Evolutionary conservation across 2,113 vertebrate genomes (phyloP), one percentile per base, ranked within the genome.

Genomic region (Piprites chloris): DNA sequence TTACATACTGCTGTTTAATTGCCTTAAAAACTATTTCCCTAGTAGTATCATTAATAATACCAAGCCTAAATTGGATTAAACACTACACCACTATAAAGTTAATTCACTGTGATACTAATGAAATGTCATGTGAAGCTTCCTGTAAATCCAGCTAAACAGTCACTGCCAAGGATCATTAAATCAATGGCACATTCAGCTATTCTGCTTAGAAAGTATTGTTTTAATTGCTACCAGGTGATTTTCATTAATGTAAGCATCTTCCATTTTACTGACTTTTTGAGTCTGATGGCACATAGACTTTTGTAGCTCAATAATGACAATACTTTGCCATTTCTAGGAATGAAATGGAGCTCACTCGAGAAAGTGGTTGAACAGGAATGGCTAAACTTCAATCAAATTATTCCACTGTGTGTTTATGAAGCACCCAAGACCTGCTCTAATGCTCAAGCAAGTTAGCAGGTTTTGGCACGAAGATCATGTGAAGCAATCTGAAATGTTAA

Each of bases 61-160:
- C 69, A 95, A 96, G 73, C 77, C 95, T 81, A 97, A 97, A 97
- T 97, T 97, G 94, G 95, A 97, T 97, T 97, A 97, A 97, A 95
- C 95, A 89, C 92, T 97, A 94, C 81, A 91, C 93, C 76, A 92
- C 96, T 88, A 96, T 97, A 97, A 97, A 97, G 96, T 97, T 97
- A 97, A 97, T 97, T 97, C 97, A 97, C 90, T 97, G 95, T 96
- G 91, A 97, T 97, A 94, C 86, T 97, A 97, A 97, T 96, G 96
- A 97, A 97, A 97, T 94, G 96, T 97, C 95, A 97, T 94, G 95
- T 87, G 91, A 97, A 95, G 91, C 94, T 97, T 97, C 97, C 96
- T 97, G 96, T 97, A 97, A 96, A 96, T 97, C 91, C 95, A 95
- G 93, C 91, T 92, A 96, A 97, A 95, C 79, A 91, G 88, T 91